These are phyloP conservation scores for Osmerus eperlanus DNA, from an alignment of 2,113 vertebrate species.

Conservation along the genomic window DNA sequence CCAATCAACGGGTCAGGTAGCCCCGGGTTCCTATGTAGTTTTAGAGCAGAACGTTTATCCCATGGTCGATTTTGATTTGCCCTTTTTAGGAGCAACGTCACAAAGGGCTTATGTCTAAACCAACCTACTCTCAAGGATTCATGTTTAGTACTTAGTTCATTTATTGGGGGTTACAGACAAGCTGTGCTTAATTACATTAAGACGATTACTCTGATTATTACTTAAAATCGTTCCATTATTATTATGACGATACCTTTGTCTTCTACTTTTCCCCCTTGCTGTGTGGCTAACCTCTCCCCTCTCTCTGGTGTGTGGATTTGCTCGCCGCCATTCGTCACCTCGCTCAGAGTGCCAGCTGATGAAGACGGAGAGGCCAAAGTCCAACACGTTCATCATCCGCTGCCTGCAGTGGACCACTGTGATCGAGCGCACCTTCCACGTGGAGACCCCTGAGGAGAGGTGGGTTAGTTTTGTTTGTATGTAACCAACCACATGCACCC, in stretches of 20 bases:
- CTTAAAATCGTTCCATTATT: too few species aligned
- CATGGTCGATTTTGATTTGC: too few species aligned
- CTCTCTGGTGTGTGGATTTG: constrained; percentile 27
- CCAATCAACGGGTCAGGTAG: too few species aligned
- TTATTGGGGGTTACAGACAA: constrained; percentile 82
- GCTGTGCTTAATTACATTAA: constrained; percentile 69
- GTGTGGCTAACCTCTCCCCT: background rate
- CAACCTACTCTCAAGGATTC: too few species aligned
- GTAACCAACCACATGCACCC: too few species aligned
- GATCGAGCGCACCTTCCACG: constrained; percentile 97
- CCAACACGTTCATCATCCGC: constrained; percentile 99
- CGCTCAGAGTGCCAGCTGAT: constrained; percentile 96
- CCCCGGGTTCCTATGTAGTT: too few species aligned
- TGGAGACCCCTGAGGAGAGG: constrained; percentile 96
- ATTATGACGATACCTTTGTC: constrained; percentile 54
- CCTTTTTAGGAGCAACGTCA: too few species aligned
- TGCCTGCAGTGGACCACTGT: constrained; percentile 99
- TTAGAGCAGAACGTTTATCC: too few species aligned
- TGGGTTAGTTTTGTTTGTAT: background rate
- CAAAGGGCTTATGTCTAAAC: too few species aligned
- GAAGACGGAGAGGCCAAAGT: constrained; percentile 96
- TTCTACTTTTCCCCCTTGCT: constrained; percentile 8
- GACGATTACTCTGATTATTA: too few species aligned
- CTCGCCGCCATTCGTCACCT: constrained; percentile 45
- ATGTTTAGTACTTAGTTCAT: background rate